Evolutionary conservation across 2,888 invertebrate genomes (phyloP).

Genomic region (Tiliacea citrago): DNA sequence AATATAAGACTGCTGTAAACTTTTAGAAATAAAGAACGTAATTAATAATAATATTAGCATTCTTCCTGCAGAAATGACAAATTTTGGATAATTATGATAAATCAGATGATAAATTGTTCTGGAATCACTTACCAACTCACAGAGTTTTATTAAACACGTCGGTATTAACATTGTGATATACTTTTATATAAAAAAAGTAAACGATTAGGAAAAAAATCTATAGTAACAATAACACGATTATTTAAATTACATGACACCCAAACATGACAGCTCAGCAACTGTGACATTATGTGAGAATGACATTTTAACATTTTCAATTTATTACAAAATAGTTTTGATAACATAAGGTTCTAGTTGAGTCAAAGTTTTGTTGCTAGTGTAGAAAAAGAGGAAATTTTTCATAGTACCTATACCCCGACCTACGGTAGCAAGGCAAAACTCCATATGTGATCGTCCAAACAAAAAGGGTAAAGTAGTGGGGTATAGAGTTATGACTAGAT

Average conservation of each 20-base stretch:
- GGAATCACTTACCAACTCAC: constrained; percentile 82
- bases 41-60: background rate
- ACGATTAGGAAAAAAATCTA: constrained; percentile 62
- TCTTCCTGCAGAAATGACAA: background rate
- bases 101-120: background rate
- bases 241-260: constrained; percentile 71
- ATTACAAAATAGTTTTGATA: constrained; percentile 8
- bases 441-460: no score
- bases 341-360: background rate
- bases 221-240: constrained; percentile 61
- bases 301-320: constrained; percentile 8
- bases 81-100: background rate
- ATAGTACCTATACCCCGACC: background rate
- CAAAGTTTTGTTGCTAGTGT: background rate
- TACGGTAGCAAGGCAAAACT: background rate
- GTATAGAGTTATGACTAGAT: no score
- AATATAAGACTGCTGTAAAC: no score
- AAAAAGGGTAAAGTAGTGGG: no score
- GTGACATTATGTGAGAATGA: constrained; percentile 27
- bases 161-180: constrained; percentile 84
- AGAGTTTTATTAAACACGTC: constrained; percentile 85
- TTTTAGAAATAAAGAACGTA: background rate
- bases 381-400: background rate
- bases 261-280: constrained; percentile 65
- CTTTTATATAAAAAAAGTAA: constrained; percentile 64